phyloP scores from a whole-genome alignment of 2,113 vertebrate species.

The Nematolebias whitei region DNA sequence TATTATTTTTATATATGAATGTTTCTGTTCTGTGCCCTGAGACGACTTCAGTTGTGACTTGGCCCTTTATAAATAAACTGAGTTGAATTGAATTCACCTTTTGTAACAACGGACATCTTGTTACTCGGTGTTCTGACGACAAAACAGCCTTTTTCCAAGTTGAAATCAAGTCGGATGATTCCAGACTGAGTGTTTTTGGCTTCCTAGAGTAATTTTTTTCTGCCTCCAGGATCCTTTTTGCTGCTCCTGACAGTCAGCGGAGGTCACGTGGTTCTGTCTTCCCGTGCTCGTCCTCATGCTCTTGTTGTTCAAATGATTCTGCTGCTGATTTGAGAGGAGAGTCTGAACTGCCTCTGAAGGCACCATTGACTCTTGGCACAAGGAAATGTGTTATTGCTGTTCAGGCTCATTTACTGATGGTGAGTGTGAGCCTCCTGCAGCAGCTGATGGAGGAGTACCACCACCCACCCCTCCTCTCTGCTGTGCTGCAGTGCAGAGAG shows the following conservation, averaged over 20 bases:
- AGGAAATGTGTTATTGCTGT: constrained; percentile 31
- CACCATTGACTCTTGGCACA: not conserved
- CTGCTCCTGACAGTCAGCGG: not conserved
- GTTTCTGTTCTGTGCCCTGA: too few relatives aligned
- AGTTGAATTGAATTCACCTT: too few relatives aligned
- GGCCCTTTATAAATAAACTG: too few relatives aligned
- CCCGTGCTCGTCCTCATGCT: not conserved
- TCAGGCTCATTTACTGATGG: constrained; percentile 69
- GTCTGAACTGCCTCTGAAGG: constrained; percentile 5
- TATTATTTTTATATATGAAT: too few relatives aligned
- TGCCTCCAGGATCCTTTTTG: too few relatives aligned
- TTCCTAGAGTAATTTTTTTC: too few relatives aligned
- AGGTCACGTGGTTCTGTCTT: not conserved
- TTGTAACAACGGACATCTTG: too few relatives aligned
- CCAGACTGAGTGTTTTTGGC: not conserved
- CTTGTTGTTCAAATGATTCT: not conserved
- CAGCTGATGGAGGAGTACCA: constrained; percentile 48
- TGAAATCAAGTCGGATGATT: too few relatives aligned
- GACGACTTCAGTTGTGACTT: too few relatives aligned
- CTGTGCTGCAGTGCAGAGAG: constrained; percentile 45
- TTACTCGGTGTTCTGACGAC: too few relatives aligned
- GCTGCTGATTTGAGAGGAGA: not conserved
- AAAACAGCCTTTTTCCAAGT: too few relatives aligned
- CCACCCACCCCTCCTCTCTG: constrained; percentile 47
- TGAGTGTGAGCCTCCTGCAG: constrained; percentile 5